Base-by-base conservation (phyloP, 2,113 vertebrate species). In the Lipotes vexillifer region DNA sequence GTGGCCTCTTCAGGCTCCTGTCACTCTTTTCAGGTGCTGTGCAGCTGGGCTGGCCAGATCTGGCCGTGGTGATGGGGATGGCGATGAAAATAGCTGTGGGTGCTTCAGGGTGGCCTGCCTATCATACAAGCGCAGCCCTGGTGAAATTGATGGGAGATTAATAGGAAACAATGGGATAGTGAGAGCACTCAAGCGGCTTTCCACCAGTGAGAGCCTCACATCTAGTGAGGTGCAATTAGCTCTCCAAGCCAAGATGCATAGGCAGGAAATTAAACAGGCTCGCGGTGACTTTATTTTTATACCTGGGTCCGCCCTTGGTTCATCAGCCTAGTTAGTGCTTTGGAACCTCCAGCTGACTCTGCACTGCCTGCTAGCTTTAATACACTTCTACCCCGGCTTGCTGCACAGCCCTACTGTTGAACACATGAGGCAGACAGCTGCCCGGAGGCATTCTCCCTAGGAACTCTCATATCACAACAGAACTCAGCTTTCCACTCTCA, bases 401-500 rank as follows among this genome's bases (percentile, higher is more conserved):
- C 98, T 98, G 84, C 90, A 61, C 52, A 95, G 97, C 96, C 49
- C 0, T 97, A 78, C 94, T 97, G 97, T 97, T 27, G 97, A 98
- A 96, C 98, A 97, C 97, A 94, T 0, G 2, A 96, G 98, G 97
- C 98, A 98, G 98, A 98, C 98, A 98, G 98, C 97, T 98, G 98
- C 98, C 98, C 65, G 29, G 94, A 97, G 98, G 98, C 98, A 71
- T 55, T 97, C 97, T 97, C 97, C 0, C 0, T 71, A 93, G 97
- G 98, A 97, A 97, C 90, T 90, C 98, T 97, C 98, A 96, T 90
- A 96, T 98, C 98, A 97, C 98, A 96, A 82, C 72, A 5, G 97
- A 97, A 61, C 97, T 98, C 94, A 96, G 93, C 25, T 91, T 57
- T 49, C 97, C 95, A n/a, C 94, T 82, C 72, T 86, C 97, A 65